Evolutionary conservation across 2,888 invertebrate genomes (phyloP), one percentile per base, ranked within the genome.

Genomic region (Macrosoma leucophasiata): DNA sequence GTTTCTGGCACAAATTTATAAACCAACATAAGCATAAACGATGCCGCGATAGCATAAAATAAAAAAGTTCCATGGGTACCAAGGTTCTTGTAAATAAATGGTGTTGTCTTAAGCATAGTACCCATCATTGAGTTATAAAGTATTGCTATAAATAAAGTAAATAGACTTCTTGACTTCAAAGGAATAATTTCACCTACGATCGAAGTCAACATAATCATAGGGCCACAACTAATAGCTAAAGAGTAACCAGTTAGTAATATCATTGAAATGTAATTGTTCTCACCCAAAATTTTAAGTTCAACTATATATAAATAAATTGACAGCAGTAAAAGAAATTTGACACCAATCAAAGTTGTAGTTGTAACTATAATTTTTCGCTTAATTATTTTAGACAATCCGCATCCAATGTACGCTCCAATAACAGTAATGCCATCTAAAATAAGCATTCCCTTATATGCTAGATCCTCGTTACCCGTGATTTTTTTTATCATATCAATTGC

Each of bases 331-430:
- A 55, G 21, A 37, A 51, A 49, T 4, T 36, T 11, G 4, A 47
- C 34, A 4, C 45, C 48, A 3, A 44, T 9, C 1, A 46, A 27
- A 1, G 59, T 45, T 0, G 58, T 29, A 0, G 27, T 22, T 2
- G 67, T 26, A 2, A 69, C 39, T 6, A 63, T 40, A 2, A 50
- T 39, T 12, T 63, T 48, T 29, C 60, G 44, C 36, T 49, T 62
- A 0, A 55, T 17, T 10, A 36, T 26, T 37, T 45, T 60, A 0
- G 55, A 37, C 4, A 53, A 11, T 8, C 38, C 46, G 49, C 71
- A 65, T 7, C 73, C 74, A 6, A 62, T 15, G 46, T 71, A 71
- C 64, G 67, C 65, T 27, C 61, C 50, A 0, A 51, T 9, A 2
- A 57, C 46, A 11, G 55, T 50, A 1, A 50, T 23, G 5, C 55